Percentiles rank a stretch among this genome's conserved stretches.
phyloP scores from a whole-genome alignment of 2,888 invertebrate species.

The Orthosia cruda region DNA sequence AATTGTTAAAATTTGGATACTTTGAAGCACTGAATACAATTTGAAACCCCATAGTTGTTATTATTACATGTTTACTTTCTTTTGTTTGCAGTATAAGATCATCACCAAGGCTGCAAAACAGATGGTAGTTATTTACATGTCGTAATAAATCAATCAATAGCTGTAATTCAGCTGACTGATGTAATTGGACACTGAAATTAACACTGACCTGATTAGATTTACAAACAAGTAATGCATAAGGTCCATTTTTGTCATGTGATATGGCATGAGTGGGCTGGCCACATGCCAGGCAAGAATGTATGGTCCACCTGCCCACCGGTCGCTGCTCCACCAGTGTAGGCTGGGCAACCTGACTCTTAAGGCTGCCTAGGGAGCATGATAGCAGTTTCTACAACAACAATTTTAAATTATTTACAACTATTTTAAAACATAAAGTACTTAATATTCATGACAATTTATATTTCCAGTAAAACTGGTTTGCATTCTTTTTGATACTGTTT shows the following conservation, averaged over 20 bases:
- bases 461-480: conserved; percentile 51
- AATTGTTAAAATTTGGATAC: not conserved
- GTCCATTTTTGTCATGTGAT: conserved; percentile 87
- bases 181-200: conserved; percentile 37
- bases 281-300: conserved; percentile 93
- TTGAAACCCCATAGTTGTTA: conserved; percentile 18
- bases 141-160: conserved; percentile 22
- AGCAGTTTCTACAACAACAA: conserved; percentile 88
- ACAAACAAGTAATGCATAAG: conserved; percentile 90
- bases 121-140: conserved; percentile 36
- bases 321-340: conserved; percentile 91
- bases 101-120: conserved; percentile 46
- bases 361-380: conserved; percentile 87
- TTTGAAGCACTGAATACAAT: conserved; percentile 3
- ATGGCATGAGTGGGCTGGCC: conserved; percentile 93
- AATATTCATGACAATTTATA: conserved; percentile 49
- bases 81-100: conserved; percentile 35
- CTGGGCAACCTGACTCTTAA: conserved; percentile 91
- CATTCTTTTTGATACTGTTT: conserved; percentile 45
- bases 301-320: conserved; percentile 92
- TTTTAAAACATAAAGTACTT: conserved; percentile 12
- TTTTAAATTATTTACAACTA: conserved; percentile 16
- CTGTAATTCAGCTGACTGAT: conserved; percentile 36
- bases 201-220: conserved; percentile 92
- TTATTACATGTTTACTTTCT: conserved; percentile 44